phyloP scores from a whole-genome alignment of 2,797 vertebrate species.

The Hoplostethus atlanticus region DNA sequence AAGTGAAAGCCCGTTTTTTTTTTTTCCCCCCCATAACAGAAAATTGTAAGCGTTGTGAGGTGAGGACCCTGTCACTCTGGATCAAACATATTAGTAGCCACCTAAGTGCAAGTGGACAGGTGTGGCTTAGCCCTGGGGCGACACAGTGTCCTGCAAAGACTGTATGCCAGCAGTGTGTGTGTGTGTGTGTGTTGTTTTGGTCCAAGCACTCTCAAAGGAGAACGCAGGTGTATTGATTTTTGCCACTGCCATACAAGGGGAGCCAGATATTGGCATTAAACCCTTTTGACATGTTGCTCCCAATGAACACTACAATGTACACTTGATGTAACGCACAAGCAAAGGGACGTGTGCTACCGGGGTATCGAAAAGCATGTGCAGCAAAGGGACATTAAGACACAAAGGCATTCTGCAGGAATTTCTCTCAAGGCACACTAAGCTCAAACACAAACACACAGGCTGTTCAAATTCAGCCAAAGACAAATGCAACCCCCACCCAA shows the following conservation, averaged over 20 bases:
- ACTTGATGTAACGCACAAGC: constrained; percentile 65
- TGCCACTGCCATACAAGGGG: constrained; percentile 58
- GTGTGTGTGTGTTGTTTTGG: constrained; percentile 43
- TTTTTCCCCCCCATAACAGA: constrained; percentile 39
- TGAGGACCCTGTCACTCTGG: constrained; percentile 72
- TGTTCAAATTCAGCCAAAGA: constrained; percentile 49
- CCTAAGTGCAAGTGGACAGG: constrained; percentile 67
- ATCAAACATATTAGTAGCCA: constrained; percentile 72
- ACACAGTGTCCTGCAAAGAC: constrained; percentile 54
- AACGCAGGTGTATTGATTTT: constrained; percentile 77
- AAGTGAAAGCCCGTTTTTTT: constrained; percentile 12
- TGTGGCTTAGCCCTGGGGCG: constrained; percentile 65
- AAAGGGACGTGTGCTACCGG: constrained; percentile 19
- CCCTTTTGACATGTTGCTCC: constrained; percentile 77
- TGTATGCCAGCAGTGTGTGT: constrained; percentile 44
- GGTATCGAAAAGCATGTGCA: constrained; percentile 43
- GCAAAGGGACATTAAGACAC: constrained; percentile 17
- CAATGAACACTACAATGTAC: constrained; percentile 62
- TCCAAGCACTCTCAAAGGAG: constrained; percentile 61
- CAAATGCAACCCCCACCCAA: constrained; percentile 30
- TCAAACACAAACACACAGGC: constrained; percentile 20
- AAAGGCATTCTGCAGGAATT: constrained; percentile 4
- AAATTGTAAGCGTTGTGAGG: constrained; percentile 58
- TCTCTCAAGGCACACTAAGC: constrained; percentile 18
- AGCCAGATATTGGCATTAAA: constrained; percentile 81